Base-by-base conservation (phyloP, 2,113 vertebrate genomes). In the Cebus imitator region DNA sequence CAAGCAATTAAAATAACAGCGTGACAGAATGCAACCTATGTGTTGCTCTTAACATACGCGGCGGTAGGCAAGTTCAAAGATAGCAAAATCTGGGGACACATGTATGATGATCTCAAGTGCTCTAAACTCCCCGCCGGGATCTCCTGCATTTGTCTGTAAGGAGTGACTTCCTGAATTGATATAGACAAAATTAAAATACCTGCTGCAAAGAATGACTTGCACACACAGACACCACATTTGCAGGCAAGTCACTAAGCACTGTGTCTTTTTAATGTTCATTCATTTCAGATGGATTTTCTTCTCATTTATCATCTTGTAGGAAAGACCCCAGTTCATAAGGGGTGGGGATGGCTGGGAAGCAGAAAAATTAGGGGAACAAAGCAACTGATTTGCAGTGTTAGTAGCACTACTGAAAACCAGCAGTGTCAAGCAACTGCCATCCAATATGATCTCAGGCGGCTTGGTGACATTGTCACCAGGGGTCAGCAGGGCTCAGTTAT, bases 31-130 rank as follows among this genome's bases (percentile, higher is more conserved):
- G 30, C n/a, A 35, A 3, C 11, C 9, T 40, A 32, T 2, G 16
- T 13, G 10, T 11, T 50, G 50, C 17, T 76, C 35, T 58, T n/a
- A 21, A 35, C 13, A 16, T 21, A 57, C 50, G 43, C 21, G 2
- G 13, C 55, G 6, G 2, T 23, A 27, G 32, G 35, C 32, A 32
- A 18, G 12, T 14, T 48, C 30, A 2, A 35, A 76, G 66, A 35
- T 0, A 14, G 37, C 5, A 14, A 5, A 66, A 18, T 37, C n/a
- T 3, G 6, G 30, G 55, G 35, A 20, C 11, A 11, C 40, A 8
- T 0, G 3, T 8, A 8, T 1, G 1, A 12, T 40, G 35, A 6
- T 7, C 25, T 35, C 70, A 37, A 8, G 23, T 1, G 3, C 1
- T 0, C 20, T 6, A 37, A 2, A 4, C 1, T 21, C 45, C 52